These are phyloP conservation scores for Drosophila macrospina DNA, from an alignment of 2,888 invertebrate genomes.

Conservation along the genomic window DNA sequence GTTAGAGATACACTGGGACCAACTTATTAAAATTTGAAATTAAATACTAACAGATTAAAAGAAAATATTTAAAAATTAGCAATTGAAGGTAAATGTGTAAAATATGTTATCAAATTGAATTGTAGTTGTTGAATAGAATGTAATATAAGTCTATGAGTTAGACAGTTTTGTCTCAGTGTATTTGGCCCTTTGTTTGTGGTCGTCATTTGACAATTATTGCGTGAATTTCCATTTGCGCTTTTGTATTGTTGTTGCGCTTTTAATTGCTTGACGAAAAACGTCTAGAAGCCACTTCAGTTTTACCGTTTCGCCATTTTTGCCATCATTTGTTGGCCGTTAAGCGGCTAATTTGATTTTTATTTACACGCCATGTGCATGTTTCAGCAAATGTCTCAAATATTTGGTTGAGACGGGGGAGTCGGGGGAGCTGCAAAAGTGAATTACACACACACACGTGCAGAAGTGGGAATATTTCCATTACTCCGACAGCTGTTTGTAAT, in stretches of 20 bases:
- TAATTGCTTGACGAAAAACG: slow-evolving; percentile 44
- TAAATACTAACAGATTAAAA: too few relatives aligned
- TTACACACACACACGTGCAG: slow-evolving; percentile 14
- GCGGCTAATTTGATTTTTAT: slow-evolving; percentile 56
- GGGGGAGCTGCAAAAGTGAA: neutral
- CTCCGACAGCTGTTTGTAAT: slow-evolving; percentile 69
- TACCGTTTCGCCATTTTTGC: slow-evolving; percentile 40
- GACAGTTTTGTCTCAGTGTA: slow-evolving; percentile 32
- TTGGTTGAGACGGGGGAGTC: neutral
- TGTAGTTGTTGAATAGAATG: too few relatives aligned
- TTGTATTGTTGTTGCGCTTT: slow-evolving; percentile 28
- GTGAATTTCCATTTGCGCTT: slow-evolving; percentile 62
- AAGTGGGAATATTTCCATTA: slow-evolving; percentile 36
- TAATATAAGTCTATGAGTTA: too few relatives aligned
- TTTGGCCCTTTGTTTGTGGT: slow-evolving; percentile 32
- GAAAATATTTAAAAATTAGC: neutral
- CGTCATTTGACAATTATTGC: slow-evolving; percentile 66
- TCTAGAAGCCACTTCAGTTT: slow-evolving; percentile 40
- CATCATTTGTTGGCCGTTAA: slow-evolving; percentile 44
- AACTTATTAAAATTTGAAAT: neutral
- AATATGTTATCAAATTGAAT: neutral
- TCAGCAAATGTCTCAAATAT: slow-evolving; percentile 19
- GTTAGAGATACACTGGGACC: slow-evolving; percentile 22
- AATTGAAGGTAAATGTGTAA: neutral
- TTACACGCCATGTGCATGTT: slow-evolving; percentile 44